Evolutionary conservation across 2,113 vertebrate species (phyloP), one percentile per base, ranked within the genome.

Genomic region (Macrotis lagotis): DNA sequence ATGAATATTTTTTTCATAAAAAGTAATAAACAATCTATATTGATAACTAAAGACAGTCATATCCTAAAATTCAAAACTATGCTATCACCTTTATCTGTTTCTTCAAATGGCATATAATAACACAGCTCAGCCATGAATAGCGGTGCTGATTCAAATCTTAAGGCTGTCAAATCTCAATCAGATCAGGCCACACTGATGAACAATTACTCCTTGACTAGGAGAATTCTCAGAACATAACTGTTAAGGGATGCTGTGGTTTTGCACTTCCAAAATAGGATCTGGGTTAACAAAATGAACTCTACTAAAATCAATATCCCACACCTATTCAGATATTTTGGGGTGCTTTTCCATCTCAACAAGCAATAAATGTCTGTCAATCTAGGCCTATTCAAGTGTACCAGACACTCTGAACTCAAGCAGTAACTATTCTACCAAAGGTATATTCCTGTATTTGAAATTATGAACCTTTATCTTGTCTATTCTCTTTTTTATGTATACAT

Each of bases 401-500:
- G 22, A 2, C 31, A 50, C 91, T 55, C 52, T 51, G 50, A 93
- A 90, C 44, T 92, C 83, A 96, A 95, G 55, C 49, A 50, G 83
- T 83, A 49, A 89, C 91, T 55, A 59, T 8, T 94, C 91, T n/a
- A 91, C 1, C n/a, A 91, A 91, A 31, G 48, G 8, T 28, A 50
- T 28, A 93, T 49, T 59, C 12, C 53, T 88, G 94, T 66, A 12
- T 50, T 94, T 92, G 49, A 50, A 94, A 96, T 91, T 22, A 49
- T 88, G 83, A 44, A 88, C 88, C 91, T 97, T 95, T 92, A 95
- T 55, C 92, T 96, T 92, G 28, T 22, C 50, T 92, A 90, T 95
- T 55, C 89, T 90, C 88, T 26, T 74, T 74, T 83, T 22, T 83
- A 7, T 83, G 6, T 83, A 83, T 22, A 44, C 92, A 4, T 88